Evolutionary conservation across 2,888 invertebrate genomes (phyloP), one percentile per base, ranked within the genome.

Genomic region (Dynastes grantii): DNA sequence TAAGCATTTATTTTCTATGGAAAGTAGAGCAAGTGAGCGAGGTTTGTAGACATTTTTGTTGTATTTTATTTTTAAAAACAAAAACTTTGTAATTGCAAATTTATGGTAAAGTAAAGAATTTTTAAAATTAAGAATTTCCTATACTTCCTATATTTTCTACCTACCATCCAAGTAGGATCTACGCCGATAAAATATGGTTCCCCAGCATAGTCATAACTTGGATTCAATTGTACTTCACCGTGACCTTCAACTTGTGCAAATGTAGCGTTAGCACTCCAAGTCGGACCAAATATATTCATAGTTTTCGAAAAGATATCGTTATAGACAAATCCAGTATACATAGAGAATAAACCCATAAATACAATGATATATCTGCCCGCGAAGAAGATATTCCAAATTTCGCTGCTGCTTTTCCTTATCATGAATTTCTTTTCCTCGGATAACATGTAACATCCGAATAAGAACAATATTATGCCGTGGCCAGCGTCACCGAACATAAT

Each of bases 401-500:
- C 96, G 87, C 92, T 94, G 85, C 89, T 92, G 11, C 92, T 91
- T 83, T 94, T 95, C 85, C 93, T 92, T 4, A 91, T 91, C n/a
- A 90, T 87, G 76, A 98, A 90, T 76, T 93, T 92, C 80, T 94
- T 95, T 88, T 98, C 98, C 81, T 91, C 92, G 58, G 94, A 81
- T 29, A 96, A 93, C 94, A 98, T 94, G 92, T 93, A 97, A 0
- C 90, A 89, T 0, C 94, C 97, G 87, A 97, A 96, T 16, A 94
- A 82, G 3, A 94, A 90, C 93, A 98, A 93, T 81, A 98, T 93
- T 13, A 94, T 58, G 1, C 97, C 98, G 89, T 98, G 98, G 11
- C 98, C 98, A 85, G 94, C 90, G 88, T 98, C 98, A 27, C 98
- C 98, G 89, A 98, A 98, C 98, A 98, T 98, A 84, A 98, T 94